Conservation (phyloP, 2,797 vertebrate species). For the Gymnoscopelus microlampas region DNA sequence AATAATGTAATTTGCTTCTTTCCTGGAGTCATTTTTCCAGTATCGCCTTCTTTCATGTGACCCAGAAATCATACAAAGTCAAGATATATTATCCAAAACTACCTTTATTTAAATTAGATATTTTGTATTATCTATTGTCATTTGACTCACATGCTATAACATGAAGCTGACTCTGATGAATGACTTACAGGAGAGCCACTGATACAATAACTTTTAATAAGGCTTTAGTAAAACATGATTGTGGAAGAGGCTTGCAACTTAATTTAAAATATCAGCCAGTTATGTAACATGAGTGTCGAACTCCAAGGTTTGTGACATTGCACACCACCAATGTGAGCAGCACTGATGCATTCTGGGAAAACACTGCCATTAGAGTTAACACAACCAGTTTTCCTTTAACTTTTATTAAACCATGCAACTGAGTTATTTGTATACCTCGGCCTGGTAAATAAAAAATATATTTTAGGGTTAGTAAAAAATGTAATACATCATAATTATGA, state of each 20-base stretch:
- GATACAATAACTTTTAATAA: slow-evolving; percentile 1
- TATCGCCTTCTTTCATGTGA: too few species aligned
- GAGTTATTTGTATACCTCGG: not conserved
- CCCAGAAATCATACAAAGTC: not conserved
- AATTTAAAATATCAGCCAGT: slow-evolving; percentile 19
- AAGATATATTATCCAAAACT: not conserved
- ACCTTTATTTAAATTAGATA: not conserved
- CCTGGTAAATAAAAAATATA: not conserved
- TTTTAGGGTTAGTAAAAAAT: too few species aligned
- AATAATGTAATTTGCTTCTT: too few species aligned
- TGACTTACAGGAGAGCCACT: not conserved
- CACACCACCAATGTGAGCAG: slow-evolving; percentile 7
- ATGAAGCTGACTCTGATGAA: not conserved
- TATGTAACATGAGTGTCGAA: slow-evolving; percentile 10
- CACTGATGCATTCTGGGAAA: slow-evolving; percentile 20
- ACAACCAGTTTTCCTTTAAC: not conserved
- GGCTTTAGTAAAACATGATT: slow-evolving; percentile 18
- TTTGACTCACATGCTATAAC: not conserved
- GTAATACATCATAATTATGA: too few species aligned
- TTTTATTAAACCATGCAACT: too few species aligned
- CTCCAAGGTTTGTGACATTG: slow-evolving; percentile 5
- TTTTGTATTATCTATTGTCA: not conserved
- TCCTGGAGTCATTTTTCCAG: too few species aligned
- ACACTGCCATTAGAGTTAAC: not conserved
- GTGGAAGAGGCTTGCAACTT: slow-evolving; percentile 13